Evolutionary conservation across 2,113 vertebrate species (phyloP), one percentile per base, ranked within the genome.

Genomic region (Stomatorhinus ivindoensis): DNA sequence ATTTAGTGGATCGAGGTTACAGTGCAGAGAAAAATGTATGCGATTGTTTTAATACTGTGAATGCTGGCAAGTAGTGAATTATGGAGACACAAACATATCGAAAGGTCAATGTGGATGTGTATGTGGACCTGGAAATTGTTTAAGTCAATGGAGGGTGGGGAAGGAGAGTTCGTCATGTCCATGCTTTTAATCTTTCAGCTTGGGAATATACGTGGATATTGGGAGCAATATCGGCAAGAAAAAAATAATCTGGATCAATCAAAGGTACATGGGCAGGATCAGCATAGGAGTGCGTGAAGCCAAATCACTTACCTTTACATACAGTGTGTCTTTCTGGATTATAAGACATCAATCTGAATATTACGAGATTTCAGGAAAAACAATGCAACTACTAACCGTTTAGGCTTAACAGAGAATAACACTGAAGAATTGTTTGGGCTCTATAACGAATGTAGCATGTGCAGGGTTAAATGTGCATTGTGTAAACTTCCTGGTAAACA

Each of bases 71-170:
- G 27, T 87, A 21, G 31, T 55, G 27, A 53, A 27, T 87, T 87
- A 55, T 87, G 17, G 19, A 35, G 5, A 21, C 6, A 53, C n/a
- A 4, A 21, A 47, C 50, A 35, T 87, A 42, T 87, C 2, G 2
- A 55, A n/a, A 87, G 85, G 50, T 87, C 85, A 87, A 15, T 31
- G 19, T 87, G 31, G 55, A 87, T 31, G 4, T 86, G 85, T n/a
- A n/a, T n/a, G n/a, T n/a, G n/a, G n/a, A 27, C 27, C 85, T 87
- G 85, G n/a, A 87, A 87, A 87, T 35, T 15, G 50, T 55, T 53
- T 55, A 87, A 87, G 50, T 51, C 85, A 55, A 35, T 87, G 50
- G 85, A 55, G 48, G n/a, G 27, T 87, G 27, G 48, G 7, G 31
- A 53, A 17, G n/a, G 15, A 21, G 48, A 53, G 35, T 42, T 51